A percentile compares a stretch with the other conserved stretches of the same genome.
Evolutionary conservation across 2,888 invertebrate genomes (phyloP).

Genomic region (Danaus chrysippus): DNA sequence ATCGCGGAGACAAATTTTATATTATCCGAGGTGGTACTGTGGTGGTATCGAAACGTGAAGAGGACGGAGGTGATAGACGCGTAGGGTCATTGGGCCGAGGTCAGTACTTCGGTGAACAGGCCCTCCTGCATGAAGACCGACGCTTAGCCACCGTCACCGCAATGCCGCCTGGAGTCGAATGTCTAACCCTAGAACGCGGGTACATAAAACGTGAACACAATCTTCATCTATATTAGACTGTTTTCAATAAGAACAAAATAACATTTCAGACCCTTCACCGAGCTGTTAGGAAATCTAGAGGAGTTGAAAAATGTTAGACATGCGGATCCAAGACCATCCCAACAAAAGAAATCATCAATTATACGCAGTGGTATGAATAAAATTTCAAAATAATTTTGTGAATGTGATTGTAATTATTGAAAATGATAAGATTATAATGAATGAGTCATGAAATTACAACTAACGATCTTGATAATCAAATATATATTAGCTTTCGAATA

Average conservation of each 20-base stretch:
- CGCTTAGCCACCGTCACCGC: slow-evolving; percentile 95
- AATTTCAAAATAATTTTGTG: not conserved
- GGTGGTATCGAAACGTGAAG: slow-evolving; percentile 83
- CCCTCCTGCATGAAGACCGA: slow-evolving; percentile 89
- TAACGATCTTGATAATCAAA: slow-evolving; percentile 1
- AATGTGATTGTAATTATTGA: not conserved
- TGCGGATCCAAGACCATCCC: slow-evolving; percentile 56
- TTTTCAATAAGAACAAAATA: not conserved
- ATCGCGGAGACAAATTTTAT: slow-evolving; percentile 93
- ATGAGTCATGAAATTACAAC: slow-evolving; percentile 5
- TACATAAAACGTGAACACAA: slow-evolving; percentile 54
- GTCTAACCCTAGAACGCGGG: slow-evolving; percentile 91
- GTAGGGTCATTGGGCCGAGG: slow-evolving; percentile 86
- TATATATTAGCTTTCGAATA: not conserved
- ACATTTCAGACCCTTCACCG: slow-evolving; percentile 83
- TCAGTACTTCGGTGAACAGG: slow-evolving; percentile 94
- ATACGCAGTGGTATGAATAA: slow-evolving; percentile 59
- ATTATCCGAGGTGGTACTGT: slow-evolving; percentile 93
- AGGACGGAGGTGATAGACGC: slow-evolving; percentile 80
- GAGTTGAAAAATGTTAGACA: slow-evolving; percentile 76
- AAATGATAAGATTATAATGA: not conserved
- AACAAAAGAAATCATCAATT: slow-evolving; percentile 59
- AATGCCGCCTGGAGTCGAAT: slow-evolving; percentile 89
- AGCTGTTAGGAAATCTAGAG: slow-evolving; percentile 89
- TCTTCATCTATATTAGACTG: not conserved